Evolutionary conservation across 2,888 invertebrate genomes (phyloP).

Genomic region (Eristalinus aeneus): DNA sequence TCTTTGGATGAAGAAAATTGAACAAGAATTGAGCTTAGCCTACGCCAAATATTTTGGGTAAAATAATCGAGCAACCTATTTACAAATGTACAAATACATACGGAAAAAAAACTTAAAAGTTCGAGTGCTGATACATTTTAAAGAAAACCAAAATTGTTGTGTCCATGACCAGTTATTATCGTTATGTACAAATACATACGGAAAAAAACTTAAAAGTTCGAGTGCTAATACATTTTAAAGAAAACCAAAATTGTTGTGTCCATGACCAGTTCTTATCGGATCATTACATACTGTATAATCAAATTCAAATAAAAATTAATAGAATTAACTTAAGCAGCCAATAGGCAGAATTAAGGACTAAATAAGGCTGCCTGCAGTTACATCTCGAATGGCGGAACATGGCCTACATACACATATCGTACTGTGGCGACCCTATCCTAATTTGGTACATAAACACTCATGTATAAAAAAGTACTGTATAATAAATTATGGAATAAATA

Average conservation of each 20-base stretch:
- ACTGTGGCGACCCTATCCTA: not conserved
- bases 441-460: not conserved
- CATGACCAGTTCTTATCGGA: too few species aligned
- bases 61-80: too few species aligned
- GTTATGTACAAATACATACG: too few species aligned
- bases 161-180: too few species aligned
- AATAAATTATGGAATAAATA: too few species aligned
- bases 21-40: too few species aligned
- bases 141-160: not conserved
- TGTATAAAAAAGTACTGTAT: not conserved
- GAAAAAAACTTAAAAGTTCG: not conserved
- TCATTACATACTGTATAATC: conserved; percentile 18
- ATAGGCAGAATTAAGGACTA: conserved; percentile 19
- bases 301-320: not conserved
- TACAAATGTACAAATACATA: too few species aligned
- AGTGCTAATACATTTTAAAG: not conserved
- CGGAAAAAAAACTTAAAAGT: not conserved
- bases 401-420: not conserved
- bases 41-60: too few species aligned
- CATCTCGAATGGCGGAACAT: not conserved
- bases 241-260: not conserved
- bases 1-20: not conserved
- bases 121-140: not conserved
- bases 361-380: conserved; percentile 39
- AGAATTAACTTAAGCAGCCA: conserved; percentile 10